Evolutionary conservation across 2,888 invertebrate genomes (phyloP), one percentile per base, ranked within the genome.

Genomic region (Drosophila neonasuta): DNA sequence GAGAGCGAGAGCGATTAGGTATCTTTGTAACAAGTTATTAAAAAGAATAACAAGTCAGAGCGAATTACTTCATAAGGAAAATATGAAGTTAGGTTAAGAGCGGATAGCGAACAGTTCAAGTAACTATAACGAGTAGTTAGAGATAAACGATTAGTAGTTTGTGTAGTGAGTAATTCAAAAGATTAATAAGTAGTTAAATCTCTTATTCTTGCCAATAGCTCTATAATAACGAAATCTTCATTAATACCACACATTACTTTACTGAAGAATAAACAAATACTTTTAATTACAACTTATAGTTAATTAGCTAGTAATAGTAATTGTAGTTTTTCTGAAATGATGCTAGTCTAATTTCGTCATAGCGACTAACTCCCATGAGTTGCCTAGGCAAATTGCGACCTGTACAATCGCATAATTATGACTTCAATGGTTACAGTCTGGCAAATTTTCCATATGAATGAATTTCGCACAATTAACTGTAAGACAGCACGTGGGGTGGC

Each of bases 361-460:
- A 34, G 34, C 17, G 20, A 17, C 15, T n/a, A 36, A n/a, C 36
- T 36, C 36, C 2, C n/a, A 5, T n/a, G 36, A 36, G n/a, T 34
- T 34, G 1, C 34, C 10, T 11, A 11, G 10, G 34, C 46, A 6
- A 17, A 13, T 42, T 13, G 42, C 6, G 20, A n/a, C 59, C 51
- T 20, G 36, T 13, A 44, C 15, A 73, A 70, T 70, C 71, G 67
- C 83, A 77, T 86, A 81, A 81, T 81, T 81, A 83, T 80, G 67
- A 80, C 80, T 85, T 82, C 63, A 72, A 70, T 69, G 79, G 77
- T 79, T 79, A 77, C 85, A 77, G 80, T 80, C 81, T 82, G 79
- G 73, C 79, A 83, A 83, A 82, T 82, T 75, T 83, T 86, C 86
- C 75, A 83, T 74, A 50, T 80, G 84, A 86, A 86, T 85, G 78